These are phyloP conservation scores for Antheraea pernyi DNA, from an alignment of 1,140 invertebrate species.

Conservation along the genomic window DNA sequence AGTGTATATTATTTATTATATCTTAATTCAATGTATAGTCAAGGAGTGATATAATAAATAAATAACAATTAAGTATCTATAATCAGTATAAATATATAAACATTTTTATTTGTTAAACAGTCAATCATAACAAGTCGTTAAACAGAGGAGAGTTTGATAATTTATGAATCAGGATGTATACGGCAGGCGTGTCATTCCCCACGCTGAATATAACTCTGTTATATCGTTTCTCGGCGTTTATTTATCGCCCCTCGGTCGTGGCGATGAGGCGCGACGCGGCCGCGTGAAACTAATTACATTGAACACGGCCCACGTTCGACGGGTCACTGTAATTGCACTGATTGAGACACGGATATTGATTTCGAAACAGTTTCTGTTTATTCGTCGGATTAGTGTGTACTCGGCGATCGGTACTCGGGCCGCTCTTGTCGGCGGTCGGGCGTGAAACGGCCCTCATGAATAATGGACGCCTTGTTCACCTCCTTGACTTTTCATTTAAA, in stretches of 20 bases:
- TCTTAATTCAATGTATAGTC: too few species aligned
- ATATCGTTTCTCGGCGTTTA: slow-evolving; percentile 32
- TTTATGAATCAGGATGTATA: not conserved
- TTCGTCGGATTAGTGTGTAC: slow-evolving; percentile 20
- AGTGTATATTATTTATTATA: too few species aligned
- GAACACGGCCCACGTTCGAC: slow-evolving; percentile 45
- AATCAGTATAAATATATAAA: not conserved
- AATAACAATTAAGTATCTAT: not conserved
- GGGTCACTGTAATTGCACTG: slow-evolving; percentile 70
- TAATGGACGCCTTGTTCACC: slow-evolving; percentile 68
- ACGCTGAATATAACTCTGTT: slow-evolving; percentile 27
- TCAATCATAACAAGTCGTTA: not conserved
- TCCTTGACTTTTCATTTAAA: slow-evolving; percentile 75
- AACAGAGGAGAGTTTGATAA: not conserved
- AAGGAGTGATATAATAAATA: not conserved
- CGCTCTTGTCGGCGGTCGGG: slow-evolving; percentile 39
- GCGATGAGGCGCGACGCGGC: slow-evolving; percentile 34
- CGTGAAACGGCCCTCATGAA: slow-evolving; percentile 72
- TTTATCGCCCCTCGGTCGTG: slow-evolving; percentile 44
- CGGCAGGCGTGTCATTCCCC: not conserved
- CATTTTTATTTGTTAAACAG: not conserved
- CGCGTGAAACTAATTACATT: slow-evolving; percentile 69
- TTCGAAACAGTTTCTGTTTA: slow-evolving; percentile 62
- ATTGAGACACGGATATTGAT: slow-evolving; percentile 77
- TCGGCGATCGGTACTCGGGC: not conserved